Conservation (phyloP, 2,797 vertebrate species). For the Chloroceryle inda region DNA sequence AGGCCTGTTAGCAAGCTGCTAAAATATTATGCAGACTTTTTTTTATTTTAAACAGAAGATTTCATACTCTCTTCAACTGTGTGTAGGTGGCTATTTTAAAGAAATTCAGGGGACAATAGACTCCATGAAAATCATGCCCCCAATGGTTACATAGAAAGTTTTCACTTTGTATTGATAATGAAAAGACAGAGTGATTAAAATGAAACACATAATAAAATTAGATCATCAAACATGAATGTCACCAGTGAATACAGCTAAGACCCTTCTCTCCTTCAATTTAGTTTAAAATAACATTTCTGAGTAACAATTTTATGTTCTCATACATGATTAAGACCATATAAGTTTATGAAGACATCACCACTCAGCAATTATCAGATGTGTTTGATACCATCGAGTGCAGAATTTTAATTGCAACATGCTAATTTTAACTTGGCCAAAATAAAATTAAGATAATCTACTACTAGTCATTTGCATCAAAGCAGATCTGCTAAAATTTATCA, state of each 20-base stretch:
- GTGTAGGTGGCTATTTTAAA: neutral
- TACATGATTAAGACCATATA: neutral
- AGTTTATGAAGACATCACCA: neutral
- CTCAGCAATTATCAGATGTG: neutral
- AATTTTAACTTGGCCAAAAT: neutral
- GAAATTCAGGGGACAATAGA: neutral
- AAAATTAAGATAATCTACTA: neutral
- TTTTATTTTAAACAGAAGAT: neutral
- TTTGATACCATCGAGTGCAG: neutral
- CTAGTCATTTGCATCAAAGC: constrained; percentile 28
- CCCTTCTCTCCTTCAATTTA: neutral
- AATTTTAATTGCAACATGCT: neutral
- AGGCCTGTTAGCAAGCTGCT: constrained; percentile 79
- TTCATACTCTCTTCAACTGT: neutral
- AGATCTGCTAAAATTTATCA: neutral
- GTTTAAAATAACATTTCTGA: neutral
- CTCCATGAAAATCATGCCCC: neutral
- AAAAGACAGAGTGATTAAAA: neutral
- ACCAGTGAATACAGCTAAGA: neutral
- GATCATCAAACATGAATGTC: neutral
- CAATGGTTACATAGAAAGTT: neutral
- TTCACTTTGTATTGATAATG: neutral
- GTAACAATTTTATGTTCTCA: neutral
- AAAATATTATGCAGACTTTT: constrained; percentile 22
- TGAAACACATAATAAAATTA: constrained; percentile 8